Evolutionary conservation across 2,888 invertebrate genomes (phyloP).

Genomic region (Leptinotarsa rubiginosa): DNA sequence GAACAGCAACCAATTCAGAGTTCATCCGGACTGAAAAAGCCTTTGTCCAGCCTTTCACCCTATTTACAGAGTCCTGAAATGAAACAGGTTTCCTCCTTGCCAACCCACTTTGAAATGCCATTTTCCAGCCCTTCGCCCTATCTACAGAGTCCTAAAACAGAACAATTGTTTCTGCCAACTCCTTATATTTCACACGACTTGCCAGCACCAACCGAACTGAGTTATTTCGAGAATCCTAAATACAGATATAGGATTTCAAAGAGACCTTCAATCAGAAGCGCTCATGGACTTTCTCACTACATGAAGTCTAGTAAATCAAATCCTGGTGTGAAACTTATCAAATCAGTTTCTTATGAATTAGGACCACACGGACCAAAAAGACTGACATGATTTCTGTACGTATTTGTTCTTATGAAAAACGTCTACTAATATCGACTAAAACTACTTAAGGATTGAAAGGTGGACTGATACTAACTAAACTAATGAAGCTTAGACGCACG

Average conservation of each 20-base stretch:
- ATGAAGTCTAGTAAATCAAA: conserved; percentile 25
- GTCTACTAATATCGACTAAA: conserved; percentile 9
- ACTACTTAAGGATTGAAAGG: background rate
- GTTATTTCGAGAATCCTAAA: conserved; percentile 16
- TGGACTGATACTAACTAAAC: conserved; percentile 30
- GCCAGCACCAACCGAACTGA: background rate
- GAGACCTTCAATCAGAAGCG: background rate
- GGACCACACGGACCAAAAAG: conserved; percentile 61
- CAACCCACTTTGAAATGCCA: background rate
- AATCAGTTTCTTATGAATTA: conserved; percentile 59
- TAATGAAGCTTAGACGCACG: background rate
- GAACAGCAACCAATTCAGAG: background rate
- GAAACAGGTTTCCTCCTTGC: background rate
- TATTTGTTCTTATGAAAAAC: conserved; percentile 25
- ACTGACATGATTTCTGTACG: conserved; percentile 53
- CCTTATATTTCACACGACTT: background rate
- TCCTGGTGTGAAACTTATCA: conserved; percentile 51
- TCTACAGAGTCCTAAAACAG: conserved; percentile 24
- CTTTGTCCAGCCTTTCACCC: conserved; percentile 11
- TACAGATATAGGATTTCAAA: conserved; percentile 12
- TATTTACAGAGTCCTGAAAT: conserved; percentile 26
- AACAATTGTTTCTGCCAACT: background rate
- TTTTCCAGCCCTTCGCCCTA: conserved; percentile 20
- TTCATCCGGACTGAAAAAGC: background rate
- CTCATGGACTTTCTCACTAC: conserved; percentile 8